Percentiles rank a stretch among this genome's conserved stretches.
phyloP scores from a whole-genome alignment of 2,888 invertebrate genomes.

The Xylocampa areola region DNA sequence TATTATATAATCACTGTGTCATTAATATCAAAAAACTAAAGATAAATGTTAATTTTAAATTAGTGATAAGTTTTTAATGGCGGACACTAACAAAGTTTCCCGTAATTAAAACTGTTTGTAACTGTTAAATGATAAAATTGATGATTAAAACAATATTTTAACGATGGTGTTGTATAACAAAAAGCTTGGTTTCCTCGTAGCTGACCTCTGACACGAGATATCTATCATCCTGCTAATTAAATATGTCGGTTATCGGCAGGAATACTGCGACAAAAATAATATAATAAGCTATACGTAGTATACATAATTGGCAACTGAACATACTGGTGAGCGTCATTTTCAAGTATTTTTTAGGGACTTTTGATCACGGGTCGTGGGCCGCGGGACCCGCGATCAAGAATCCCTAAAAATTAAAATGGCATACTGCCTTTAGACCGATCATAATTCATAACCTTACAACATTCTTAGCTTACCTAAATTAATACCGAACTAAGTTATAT shows the following conservation, averaged over 20 bases:
- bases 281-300: conserved; percentile 41
- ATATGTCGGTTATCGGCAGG: conserved; percentile 60
- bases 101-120: conserved; percentile 83
- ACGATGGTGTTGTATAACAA: conserved; percentile 62
- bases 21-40: conserved; percentile 65
- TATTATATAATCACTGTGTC: conserved; percentile 54
- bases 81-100: conserved; percentile 77
- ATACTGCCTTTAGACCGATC: too few species aligned
- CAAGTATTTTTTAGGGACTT: background rate
- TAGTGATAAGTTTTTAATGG: conserved; percentile 76
- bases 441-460: too few species aligned
- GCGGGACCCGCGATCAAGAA: too few species aligned
- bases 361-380: too few species aligned
- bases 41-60: conserved; percentile 72
- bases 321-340: conserved; percentile 2
- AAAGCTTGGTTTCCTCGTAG: conserved; percentile 75
- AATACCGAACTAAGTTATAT: too few species aligned
- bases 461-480: too few species aligned
- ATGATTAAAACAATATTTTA: conserved; percentile 75
- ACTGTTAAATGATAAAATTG: conserved; percentile 76
- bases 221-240: conserved; percentile 78
- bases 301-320: conserved; percentile 44
- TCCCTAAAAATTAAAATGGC: too few species aligned
- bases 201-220: conserved; percentile 86
- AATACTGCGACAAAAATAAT: conserved; percentile 57